Base-by-base conservation (phyloP, 2,797 vertebrate genomes). In the Trachurus trachurus region DNA sequence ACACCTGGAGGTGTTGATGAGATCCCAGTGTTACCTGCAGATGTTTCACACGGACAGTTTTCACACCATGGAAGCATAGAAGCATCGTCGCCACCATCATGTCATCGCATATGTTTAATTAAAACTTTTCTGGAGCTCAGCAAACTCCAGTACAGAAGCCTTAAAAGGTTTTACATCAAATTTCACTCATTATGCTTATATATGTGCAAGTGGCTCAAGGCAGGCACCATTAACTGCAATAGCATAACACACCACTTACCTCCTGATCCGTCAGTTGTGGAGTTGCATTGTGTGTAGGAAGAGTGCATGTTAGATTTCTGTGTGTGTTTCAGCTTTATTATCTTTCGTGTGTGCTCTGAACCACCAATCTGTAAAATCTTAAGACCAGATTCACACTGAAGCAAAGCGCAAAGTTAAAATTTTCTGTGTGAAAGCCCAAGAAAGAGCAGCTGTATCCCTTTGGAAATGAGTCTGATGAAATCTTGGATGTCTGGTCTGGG, bases 401-500 rank as follows among this genome's bases (percentile, higher is more conserved):
- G 42, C 12, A 31, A 52, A 76, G 34, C 26, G 37, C n/a, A 74
- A 59, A 39, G 26, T 42, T 22, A 2, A 6, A 1, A 84, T 72
- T 78, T 54, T 1, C 26, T 9, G 2, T 57, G 22, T 47, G 22
- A 31, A 26, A 9, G 15, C 16, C 58, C 8, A 17, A 65, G 19
- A 83, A 69, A 59, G 56, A 19, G n/a, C 21, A 37, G 63, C 29
- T 31, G 17, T 37, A 2, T 60, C 54, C 22, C 34, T 70, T 9
- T 6, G 65, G 61, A 87, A 71, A 66, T 40, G 16, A 73, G 40
- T 66, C 40, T 34, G 66, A 85, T 45, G 62, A 47, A 31, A 78
- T 67, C 52, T 81, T 63, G 70, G 63, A 68, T 56, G 62, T 59
- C 29, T 69, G 72, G 34, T 64, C 50, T 45, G 49, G 31, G 68